Evolutionary conservation across 2,797 vertebrate genomes (phyloP).

Genomic region (Anabas testudineus): DNA sequence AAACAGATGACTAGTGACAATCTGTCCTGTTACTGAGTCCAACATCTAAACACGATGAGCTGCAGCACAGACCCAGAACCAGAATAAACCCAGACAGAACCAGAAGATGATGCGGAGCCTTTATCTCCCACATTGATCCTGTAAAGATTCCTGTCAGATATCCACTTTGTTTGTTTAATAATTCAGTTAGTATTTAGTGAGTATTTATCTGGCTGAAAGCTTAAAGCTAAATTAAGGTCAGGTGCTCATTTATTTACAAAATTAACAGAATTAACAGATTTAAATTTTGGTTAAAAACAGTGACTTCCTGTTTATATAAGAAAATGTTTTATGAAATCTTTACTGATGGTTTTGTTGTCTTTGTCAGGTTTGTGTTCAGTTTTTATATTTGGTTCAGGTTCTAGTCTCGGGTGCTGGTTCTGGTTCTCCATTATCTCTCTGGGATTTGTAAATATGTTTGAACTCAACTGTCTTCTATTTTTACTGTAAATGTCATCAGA

Average conservation of each 20-base stretch:
- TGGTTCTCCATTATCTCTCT: constrained; percentile 34
- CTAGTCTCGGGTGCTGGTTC: constrained; percentile 9
- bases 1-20: neutral
- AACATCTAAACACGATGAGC: constrained; percentile 6
- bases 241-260: neutral
- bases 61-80: constrained; percentile 29
- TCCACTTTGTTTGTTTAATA: neutral
- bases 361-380: neutral
- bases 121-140: neutral
- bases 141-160: neutral
- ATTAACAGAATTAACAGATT: neutral
- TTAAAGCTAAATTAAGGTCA: constrained; percentile 5
- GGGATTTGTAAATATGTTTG: constrained; percentile 82
- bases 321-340: neutral
- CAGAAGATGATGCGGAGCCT: neutral
- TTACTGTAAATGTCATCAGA: constrained; percentile 79
- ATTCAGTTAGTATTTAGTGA: too few species aligned
- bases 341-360: neutral
- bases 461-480: constrained; percentile 75
- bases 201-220: constrained; percentile 16
- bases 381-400: neutral
- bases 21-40: constrained; percentile 9
- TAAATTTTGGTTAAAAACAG: neutral
- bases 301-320: constrained; percentile 5
- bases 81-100: constrained; percentile 11